These are phyloP conservation scores for Rhynchotus rufescens DNA, from an alignment of 2,797 vertebrate genomes.

Conservation along the genomic window DNA sequence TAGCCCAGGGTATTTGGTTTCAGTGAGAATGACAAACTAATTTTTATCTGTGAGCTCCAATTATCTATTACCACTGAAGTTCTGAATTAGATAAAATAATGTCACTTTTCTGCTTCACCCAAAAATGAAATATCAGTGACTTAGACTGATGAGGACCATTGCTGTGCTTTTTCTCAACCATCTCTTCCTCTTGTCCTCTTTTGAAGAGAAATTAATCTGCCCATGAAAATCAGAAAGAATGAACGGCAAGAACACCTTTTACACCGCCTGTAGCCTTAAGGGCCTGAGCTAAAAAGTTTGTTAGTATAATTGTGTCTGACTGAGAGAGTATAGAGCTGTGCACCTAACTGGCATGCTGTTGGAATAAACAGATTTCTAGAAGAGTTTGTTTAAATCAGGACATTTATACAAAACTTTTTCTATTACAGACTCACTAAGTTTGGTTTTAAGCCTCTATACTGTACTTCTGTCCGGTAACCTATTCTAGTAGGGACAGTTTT, in stretches of 20 bases:
- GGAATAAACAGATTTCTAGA: neutral
- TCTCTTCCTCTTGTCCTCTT: neutral
- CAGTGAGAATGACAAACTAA: neutral
- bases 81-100: neutral
- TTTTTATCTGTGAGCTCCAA: neutral
- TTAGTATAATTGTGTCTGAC: neutral
- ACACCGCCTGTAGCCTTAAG: neutral
- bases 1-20: neutral
- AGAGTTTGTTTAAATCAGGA: neutral
- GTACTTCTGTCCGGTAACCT: neutral
- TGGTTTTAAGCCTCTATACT: neutral
- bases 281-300: neutral
- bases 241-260: too few relatives aligned
- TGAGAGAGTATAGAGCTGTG: neutral
- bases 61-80: neutral
- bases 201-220: neutral
- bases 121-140: neutral
- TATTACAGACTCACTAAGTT: neutral
- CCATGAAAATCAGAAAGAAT: neutral
- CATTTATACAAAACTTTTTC: neutral
- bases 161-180: neutral
- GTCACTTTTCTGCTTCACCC: neutral
- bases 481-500: conserved; percentile 9
- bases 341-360: neutral
- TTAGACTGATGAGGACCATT: neutral